Conservation (phyloP, 2,797 vertebrate species). For the Manis javanica region DNA sequence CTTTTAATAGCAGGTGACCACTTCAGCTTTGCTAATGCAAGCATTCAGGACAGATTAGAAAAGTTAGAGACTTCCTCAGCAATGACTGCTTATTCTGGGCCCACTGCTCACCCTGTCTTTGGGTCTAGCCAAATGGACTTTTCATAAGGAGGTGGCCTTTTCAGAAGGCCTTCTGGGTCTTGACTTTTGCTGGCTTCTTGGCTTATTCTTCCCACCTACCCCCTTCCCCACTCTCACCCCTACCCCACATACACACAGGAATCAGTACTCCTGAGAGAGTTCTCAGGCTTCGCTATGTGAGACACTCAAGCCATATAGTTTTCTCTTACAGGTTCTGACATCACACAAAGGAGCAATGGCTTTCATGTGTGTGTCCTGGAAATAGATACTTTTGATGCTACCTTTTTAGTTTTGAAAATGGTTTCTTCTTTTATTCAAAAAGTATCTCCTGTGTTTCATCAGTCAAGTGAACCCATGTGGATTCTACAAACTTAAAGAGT, state of each 20-base stretch:
- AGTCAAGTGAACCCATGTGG: not conserved
- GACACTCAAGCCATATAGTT: not conserved
- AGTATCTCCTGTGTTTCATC: not conserved
- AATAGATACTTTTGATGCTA: not conserved
- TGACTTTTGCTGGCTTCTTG: not conserved
- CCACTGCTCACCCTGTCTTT: not conserved
- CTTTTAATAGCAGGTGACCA: slow-evolving; percentile 31
- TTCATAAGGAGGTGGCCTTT: not conserved
- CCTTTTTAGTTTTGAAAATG: not conserved
- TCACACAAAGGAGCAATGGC: not conserved
- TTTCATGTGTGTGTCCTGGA: not conserved
- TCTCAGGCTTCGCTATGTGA: not conserved
- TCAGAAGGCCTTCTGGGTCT: not conserved
- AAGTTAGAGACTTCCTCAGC: slow-evolving; percentile 21
- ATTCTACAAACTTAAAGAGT: not conserved
- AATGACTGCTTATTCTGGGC: not conserved
- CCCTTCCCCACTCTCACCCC: too few species aligned
- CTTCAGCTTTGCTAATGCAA: slow-evolving; percentile 38
- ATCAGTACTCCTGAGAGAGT: not conserved
- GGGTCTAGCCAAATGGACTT: not conserved
- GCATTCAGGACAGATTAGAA: slow-evolving; percentile 19
- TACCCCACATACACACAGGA: not conserved
- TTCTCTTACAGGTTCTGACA: not conserved
- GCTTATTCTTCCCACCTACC: not conserved
- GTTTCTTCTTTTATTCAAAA: slow-evolving; percentile 5